Percentiles rank a stretch among this genome's conserved stretches.
Conservation (phyloP, 2,113 vertebrate species). For the Steatornis caripensis region DNA sequence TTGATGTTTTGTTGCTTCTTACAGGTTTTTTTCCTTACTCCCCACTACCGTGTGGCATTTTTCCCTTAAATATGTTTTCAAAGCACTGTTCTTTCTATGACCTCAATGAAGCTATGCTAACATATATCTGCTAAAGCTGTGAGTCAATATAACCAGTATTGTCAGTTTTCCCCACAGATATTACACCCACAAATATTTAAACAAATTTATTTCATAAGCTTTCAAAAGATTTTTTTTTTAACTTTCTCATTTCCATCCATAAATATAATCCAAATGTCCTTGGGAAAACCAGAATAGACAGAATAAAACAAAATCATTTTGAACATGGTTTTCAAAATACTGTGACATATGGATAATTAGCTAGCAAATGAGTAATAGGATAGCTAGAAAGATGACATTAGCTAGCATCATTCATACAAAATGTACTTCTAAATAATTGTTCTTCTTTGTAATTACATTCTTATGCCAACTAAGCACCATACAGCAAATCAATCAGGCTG, state of each 20-base stretch:
- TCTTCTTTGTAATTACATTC: background rate
- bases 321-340: background rate
- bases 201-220: background rate
- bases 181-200: background rate
- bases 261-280: background rate
- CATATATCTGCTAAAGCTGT: background rate
- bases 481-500: background rate
- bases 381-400: background rate
- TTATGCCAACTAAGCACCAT: background rate
- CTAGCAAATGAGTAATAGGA: background rate
- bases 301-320: background rate
- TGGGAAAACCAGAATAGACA: background rate
- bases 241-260: background rate
- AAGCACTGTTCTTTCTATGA: background rate
- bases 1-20: background rate
- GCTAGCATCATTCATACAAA: background rate
- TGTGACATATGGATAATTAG: slow-evolving; percentile 2
- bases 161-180: background rate
- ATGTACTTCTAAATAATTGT: background rate
- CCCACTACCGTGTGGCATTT: background rate
- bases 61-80: background rate
- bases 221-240: background rate
- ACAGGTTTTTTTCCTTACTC: background rate
- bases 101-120: background rate
- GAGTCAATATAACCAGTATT: background rate